Evolutionary conservation across 2,113 vertebrate species (phyloP), one percentile per base, ranked within the genome.

Genomic region (Oncorhynchus mykiss): DNA sequence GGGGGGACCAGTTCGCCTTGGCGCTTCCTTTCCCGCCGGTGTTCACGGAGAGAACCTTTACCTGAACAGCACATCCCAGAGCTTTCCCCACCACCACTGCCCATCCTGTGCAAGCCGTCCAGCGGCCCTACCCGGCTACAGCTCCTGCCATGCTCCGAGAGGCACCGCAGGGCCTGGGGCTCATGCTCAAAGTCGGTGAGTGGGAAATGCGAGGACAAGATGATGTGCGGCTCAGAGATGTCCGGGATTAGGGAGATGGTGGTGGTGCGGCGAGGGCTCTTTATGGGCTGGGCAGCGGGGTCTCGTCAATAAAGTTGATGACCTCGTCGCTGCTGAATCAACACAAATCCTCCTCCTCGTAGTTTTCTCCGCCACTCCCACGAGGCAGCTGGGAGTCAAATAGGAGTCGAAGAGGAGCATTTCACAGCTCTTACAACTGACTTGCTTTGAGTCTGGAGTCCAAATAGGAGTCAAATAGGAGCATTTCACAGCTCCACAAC

Each of bases 301-400:
- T 93, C 80, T 95, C 94, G 7, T 95, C 94, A 13, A 94, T 94
- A 80, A 94, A 96, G 79, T 92, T 94, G 73, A 94, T 92, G 78
- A 93, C 92, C 77, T 95, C 95, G 0, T 96, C 95, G 4, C 94
- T 92, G 84, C 95, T 95, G 82, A 95, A 95, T 84, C 93, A 95
- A 34, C 84, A 88, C 73, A 86, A 87, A 31, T 80, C 79, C 9
- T 92, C 89, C 12, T 92, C 90, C 73, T 91, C 90, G 25, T 88
- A 91, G 72, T 80, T 83, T 71, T 93, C 93, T 65, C 90, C 87
- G 3, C 89, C 86, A 0, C 82, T 90, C 69, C 86, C 80, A 0
- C 90, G 90, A 73, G 90, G 88, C 65, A 93, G 93, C 70, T 82
- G 25, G 25, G 25, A 27, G 25, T 27, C 25, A 27, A 27, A 25